Conservation (phyloP, 2,797 vertebrate species). For the Taeniopygia guttata region DNA sequence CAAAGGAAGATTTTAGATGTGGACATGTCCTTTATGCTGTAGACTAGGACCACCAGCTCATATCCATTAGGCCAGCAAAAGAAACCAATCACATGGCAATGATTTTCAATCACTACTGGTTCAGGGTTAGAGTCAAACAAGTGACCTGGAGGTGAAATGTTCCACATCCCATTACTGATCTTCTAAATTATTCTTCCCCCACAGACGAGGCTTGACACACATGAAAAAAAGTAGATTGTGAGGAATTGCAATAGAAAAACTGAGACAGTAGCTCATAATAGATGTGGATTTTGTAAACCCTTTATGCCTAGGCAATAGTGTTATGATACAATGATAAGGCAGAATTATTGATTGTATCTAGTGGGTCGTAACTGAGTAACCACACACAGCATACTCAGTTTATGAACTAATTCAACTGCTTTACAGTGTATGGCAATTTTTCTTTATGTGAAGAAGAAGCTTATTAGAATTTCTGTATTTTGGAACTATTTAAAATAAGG, state of each 20-base stretch:
- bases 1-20: slow-evolving; percentile 37
- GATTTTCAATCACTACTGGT: slow-evolving; percentile 71
- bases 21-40: slow-evolving; percentile 8
- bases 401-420: slow-evolving; percentile 30
- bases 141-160: slow-evolving; percentile 71
- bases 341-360: slow-evolving; percentile 38
- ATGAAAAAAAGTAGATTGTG: slow-evolving; percentile 34
- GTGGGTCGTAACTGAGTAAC: neutral
- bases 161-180: slow-evolving; percentile 70
- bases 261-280: slow-evolving; percentile 27
- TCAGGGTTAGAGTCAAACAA: slow-evolving; percentile 69
- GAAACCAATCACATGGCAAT: slow-evolving; percentile 71
- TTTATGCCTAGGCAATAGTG: slow-evolving; percentile 24
- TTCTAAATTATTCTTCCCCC: slow-evolving; percentile 68
- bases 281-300: slow-evolving; percentile 7
- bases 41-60: slow-evolving; percentile 53
- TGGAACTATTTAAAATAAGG: neutral
- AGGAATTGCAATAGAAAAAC: slow-evolving; percentile 21
- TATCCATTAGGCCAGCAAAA: slow-evolving; percentile 60
- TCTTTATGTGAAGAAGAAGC: neutral
- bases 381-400: neutral
- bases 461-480: neutral
- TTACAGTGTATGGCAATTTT: neutral
- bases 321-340: neutral
- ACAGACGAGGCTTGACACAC: slow-evolving; percentile 57